Base-by-base conservation (phyloP, 2,797 vertebrate genomes). In the Tenualosa ilisha region DNA sequence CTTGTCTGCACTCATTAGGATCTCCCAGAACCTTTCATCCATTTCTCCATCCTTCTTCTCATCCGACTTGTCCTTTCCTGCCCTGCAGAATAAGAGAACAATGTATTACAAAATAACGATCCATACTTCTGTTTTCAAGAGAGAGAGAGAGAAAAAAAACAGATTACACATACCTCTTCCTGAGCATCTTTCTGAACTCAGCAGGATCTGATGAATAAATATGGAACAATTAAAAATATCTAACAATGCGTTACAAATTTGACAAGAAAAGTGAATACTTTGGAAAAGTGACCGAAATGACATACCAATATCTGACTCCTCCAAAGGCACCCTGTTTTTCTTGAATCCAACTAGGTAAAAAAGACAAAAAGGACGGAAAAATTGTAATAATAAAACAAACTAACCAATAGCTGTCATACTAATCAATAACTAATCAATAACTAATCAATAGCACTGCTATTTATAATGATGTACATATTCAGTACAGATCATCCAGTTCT, bases 131-230 rank as follows among this genome's bases (percentile, higher is more conserved):
- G 31, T 31, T 31, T 31, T 31, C 31, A 31, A 31, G 31, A 31
- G 1, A 31, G 40, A 46, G 46, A 46, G 46, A n/a, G n/a, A n/a
- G n/a, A n/a, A n/a, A n/a, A n/a, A n/a, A n/a, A n/a, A n/a, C n/a
- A 51, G 20, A 68, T 11, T 11, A 72, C 20, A 65, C 85, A 83
- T 85, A 97, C 97, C 93, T 92, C 92, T 95, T 98, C 88, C 91
- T 96, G 84, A 98, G 91, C 89, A 96, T 0, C 90, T 94, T 97
- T 91, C 93, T 94, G 90, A 95, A 96, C 79, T 96, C 95, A 88
- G 89, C 86, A 61, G 97, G 93, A 50, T 95, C 91, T 90, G 94
- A 93, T 75, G 37, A 92, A 79, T 79, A 17, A 22, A 37, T 75
- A 15, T 31, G 13, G 4, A 12, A 75, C 9, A 79, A 43, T 20